These are phyloP conservation scores for Melanotaenia parkinsoni DNA, from an alignment of 2,797 vertebrate species.

Conservation along the genomic window DNA sequence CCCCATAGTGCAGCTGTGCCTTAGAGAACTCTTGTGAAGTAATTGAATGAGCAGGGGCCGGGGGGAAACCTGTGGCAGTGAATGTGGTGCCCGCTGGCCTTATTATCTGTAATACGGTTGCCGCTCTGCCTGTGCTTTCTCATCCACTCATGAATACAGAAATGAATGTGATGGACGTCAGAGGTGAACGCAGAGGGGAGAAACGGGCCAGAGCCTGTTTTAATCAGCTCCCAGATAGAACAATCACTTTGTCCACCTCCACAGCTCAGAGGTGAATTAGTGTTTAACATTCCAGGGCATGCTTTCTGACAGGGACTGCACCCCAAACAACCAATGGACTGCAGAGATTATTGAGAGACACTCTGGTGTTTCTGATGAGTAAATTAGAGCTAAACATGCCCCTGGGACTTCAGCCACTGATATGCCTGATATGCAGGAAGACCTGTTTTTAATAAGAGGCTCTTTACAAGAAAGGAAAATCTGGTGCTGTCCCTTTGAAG, in stretches of 20 bases:
- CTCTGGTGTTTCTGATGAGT: constrained; percentile 79
- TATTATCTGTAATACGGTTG: constrained; percentile 81
- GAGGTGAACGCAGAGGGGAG: constrained; percentile 75
- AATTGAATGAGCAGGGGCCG: constrained; percentile 80
- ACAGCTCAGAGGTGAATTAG: constrained; percentile 80
- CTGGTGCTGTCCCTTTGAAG: constrained; percentile 60
- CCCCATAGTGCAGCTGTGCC: constrained; percentile 80
- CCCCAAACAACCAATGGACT: constrained; percentile 75
- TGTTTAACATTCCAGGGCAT: constrained; percentile 85
- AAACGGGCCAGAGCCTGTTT: constrained; percentile 70
- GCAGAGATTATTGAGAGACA: constrained; percentile 73
- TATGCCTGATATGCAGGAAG: constrained; percentile 62
- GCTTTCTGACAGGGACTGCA: constrained; percentile 75
- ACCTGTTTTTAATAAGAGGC: constrained; percentile 59
- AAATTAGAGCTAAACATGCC: constrained; percentile 79
- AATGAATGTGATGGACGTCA: constrained; percentile 80
- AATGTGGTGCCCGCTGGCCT: constrained; percentile 79
- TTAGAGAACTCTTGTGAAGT: constrained; percentile 81
- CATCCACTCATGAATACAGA: constrained; percentile 83
- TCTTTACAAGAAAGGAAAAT: constrained; percentile 60
- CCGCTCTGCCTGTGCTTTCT: constrained; percentile 75
- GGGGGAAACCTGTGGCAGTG: constrained; percentile 75
- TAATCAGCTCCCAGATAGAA: constrained; percentile 83
- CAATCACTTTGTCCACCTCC: constrained; percentile 82
- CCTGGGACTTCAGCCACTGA: constrained; percentile 66